phyloP scores from a whole-genome alignment of 2,113 vertebrate genomes.

The Charadrius vociferus region DNA sequence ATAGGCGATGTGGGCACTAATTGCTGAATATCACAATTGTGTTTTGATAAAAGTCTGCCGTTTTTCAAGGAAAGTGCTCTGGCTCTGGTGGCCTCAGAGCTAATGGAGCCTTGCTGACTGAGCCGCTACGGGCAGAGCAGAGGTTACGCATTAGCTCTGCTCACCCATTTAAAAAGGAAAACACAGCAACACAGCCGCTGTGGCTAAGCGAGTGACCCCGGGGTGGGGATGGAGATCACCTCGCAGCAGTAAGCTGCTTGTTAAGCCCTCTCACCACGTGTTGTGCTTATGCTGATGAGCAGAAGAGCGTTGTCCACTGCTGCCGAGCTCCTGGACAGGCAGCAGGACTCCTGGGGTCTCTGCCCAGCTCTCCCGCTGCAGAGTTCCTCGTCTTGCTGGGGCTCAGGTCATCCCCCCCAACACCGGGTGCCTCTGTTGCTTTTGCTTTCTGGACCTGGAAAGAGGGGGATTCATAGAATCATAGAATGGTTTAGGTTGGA shows the following conservation, averaged over 20 bases:
- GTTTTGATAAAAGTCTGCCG: background rate
- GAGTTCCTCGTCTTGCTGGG: background rate
- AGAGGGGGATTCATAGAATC: background rate
- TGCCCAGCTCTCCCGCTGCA: background rate
- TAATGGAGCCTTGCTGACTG: constrained; percentile 22
- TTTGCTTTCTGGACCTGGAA: background rate
- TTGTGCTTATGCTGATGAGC: background rate
- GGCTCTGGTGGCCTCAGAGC: background rate
- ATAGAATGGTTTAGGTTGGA: too few relatives aligned
- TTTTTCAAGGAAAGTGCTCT: constrained; percentile 16
- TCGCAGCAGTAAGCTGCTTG: background rate
- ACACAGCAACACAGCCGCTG: background rate
- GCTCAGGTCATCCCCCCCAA: accelerated
- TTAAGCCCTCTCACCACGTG: background rate
- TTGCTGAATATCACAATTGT: background rate
- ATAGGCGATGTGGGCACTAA: constrained; percentile 36
- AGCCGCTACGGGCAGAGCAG: background rate
- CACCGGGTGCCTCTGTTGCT: background rate
- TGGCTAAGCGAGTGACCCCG: background rate
- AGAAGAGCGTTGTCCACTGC: background rate
- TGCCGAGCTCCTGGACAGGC: background rate
- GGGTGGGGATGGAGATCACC: background rate
- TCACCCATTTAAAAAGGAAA: background rate
- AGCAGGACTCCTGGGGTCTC: background rate
- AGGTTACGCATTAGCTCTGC: constrained; percentile 42